Evolutionary conservation across 2,888 invertebrate species (phyloP).

Genomic region (Trachelus iudaicus): DNA sequence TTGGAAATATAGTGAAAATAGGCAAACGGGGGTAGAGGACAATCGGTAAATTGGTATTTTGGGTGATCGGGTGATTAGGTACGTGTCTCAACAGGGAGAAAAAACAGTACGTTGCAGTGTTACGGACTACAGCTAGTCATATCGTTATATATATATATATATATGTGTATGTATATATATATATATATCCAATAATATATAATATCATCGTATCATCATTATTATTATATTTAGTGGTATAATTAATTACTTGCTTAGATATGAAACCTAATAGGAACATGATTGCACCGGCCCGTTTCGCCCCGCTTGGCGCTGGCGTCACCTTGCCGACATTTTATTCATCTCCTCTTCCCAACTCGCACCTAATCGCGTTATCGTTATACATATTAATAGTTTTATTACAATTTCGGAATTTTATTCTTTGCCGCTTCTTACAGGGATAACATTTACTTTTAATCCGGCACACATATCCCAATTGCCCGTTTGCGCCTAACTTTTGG

Average conservation of each 20-base stretch:
- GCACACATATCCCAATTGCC: too few relatives aligned
- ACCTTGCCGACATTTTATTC: background rate
- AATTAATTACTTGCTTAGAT: constrained; percentile 66
- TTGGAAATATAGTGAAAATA: too few relatives aligned
- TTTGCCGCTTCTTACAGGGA: too few relatives aligned
- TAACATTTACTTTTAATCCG: too few relatives aligned
- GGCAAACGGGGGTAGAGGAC: too few relatives aligned
- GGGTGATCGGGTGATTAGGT: background rate
- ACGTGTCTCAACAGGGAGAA: constrained; percentile 31
- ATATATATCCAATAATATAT: constrained; percentile 62
- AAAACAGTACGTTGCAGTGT: constrained; percentile 54
- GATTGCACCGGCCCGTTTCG: constrained; percentile 62
- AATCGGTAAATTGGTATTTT: too few relatives aligned
- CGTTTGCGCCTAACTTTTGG: too few relatives aligned
- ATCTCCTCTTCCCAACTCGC: background rate
- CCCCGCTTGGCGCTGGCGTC: constrained; percentile 19
- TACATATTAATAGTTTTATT: too few relatives aligned
- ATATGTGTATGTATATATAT: constrained; percentile 41
- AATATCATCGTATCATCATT: constrained; percentile 64
- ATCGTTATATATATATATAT: constrained; percentile 51
- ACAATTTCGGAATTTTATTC: too few relatives aligned
- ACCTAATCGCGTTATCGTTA: background rate
- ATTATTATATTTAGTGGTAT: constrained; percentile 65
- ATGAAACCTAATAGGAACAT: constrained; percentile 68
- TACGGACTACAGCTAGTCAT: constrained; percentile 60